A percentile compares a stretch with the other conserved stretches of the same genome.
Evolutionary conservation across 2,888 invertebrate genomes (phyloP).

Genomic region (Drosophila merina): DNA sequence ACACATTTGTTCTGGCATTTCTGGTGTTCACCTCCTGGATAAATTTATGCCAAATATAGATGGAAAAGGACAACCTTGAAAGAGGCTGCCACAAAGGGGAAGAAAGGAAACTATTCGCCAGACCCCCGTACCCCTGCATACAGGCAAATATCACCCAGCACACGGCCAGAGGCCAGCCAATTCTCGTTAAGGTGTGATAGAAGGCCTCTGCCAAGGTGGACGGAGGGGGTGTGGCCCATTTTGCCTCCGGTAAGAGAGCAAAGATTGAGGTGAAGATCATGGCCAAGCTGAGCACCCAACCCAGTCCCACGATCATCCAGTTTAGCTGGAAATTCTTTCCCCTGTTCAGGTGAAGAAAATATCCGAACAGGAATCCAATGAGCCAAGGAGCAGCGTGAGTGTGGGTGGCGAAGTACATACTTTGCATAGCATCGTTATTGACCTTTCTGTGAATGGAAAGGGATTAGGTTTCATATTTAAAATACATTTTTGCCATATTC

Average conservation of each 20-base stretch:
- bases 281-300: conserved; percentile 64
- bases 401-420: conserved; percentile 37
- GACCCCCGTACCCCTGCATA: conserved; percentile 72
- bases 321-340: conserved; percentile 51
- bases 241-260: conserved; percentile 52
- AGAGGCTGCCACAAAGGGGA: conserved; percentile 74
- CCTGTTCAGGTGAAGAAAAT: conserved; percentile 61
- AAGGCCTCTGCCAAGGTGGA: conserved; percentile 63
- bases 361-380: conserved; percentile 72
- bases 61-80: conserved; percentile 27
- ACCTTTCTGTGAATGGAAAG: not conserved
- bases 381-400: conserved; percentile 73
- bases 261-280: conserved; percentile 63
- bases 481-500: not conserved
- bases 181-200: conserved; percentile 71
- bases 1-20: conserved; percentile 3
- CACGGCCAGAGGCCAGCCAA: conserved; percentile 41
- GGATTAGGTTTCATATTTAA: too few species aligned
- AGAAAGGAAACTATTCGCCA: conserved; percentile 71
- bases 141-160: conserved; percentile 48
- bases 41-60: conserved; percentile 25
- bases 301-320: conserved; percentile 39
- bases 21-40: conserved; percentile 14
- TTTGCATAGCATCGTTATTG: fast-evolving
- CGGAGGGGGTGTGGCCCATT: conserved; percentile 34